Evolutionary conservation across 2,113 vertebrate genomes (phyloP), one percentile per base, ranked within the genome.

Genomic region (Oncorhynchus nerka): DNA sequence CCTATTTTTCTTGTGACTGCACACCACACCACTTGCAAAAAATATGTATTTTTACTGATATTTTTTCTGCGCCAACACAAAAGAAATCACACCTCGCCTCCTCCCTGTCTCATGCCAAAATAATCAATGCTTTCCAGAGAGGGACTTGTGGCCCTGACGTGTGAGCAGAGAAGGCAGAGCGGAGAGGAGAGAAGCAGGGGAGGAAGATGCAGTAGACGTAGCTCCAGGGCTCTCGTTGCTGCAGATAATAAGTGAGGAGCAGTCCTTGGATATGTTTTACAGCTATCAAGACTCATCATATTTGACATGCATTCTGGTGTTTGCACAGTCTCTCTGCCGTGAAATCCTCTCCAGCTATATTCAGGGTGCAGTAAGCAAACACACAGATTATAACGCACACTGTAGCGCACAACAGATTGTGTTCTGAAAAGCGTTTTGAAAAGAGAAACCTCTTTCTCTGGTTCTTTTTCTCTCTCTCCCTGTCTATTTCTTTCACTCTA

Each of bases 231-330:
- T 90, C 90, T 87, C 81, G 86, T 92, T 91, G 89, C 86, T 91
- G 89, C 86, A 92, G 92, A 93, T 92, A 93, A 93, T 92, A 92
- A 93, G 90, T 90, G 89, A 92, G 88, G 90, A 93, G 89, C 90
- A 90, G 90, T 89, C 89, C 91, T 91, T 90, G 91, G 93, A 90
- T 93, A 89, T 93, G 93, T 92, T 93, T 93, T 93, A 94, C 92
- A 93, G 92, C 92, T 91, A 93, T 94, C 93, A 93, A 92, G 88
- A 89, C 90, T 93, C 92, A 94, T 94, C 92, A 92, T 91, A 93
- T 93, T 92, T 94, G 94, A 94, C 93, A 94, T 92, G 92, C 91
- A 93, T 92, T 92, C 91, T 90, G 91, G 89, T 94, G 93, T 94
- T 94, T 93, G 93, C 93, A 93, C 90, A 91, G 84, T 92, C 90